Evolutionary conservation across 2,888 invertebrate species (phyloP), one percentile per base, ranked within the genome.

Genomic region (Diarsia rubi): DNA sequence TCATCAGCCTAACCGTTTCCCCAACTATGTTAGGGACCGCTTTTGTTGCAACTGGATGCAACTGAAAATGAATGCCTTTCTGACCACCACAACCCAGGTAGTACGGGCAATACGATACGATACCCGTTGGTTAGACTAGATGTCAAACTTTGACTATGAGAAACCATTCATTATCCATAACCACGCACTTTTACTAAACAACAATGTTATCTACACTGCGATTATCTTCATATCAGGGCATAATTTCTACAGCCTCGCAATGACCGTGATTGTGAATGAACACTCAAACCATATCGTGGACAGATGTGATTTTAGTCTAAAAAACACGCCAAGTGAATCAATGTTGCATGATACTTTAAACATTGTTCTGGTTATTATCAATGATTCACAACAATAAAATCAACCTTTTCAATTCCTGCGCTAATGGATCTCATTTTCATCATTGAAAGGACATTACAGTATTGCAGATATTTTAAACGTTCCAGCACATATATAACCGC

Each of bases 191-290:
- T 16, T 21, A 69, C 59, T 57, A 42, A 42, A 57, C 37, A 19
- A 19, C 19, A 19, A 37, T 11, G 31, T 47, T 37, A 69, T 69
- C 69, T 44, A 44, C 27, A 31, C 44, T 31, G 27, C 19, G 69
- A 45, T 47, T 31, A 37, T 37, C 21, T 21, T 21, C 3, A n/a
- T 49, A 49, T 16, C 70, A 42, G 21, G 21, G 21, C 37, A 42
- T 69, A 27, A 69, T 70, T 70, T 69, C 21, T 42, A 27, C 21
- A 69, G 49, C 49, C 37, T 69, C 16, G 42, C n/a, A 42, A n/a
- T 69, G 49, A 70, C 47, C 49, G 16, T 27, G 21, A 42, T 42
- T 42, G n/a, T 16, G 47, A 47, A 47, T 37, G 16, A 69, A 37
- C 69, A 49, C 24, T 70, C 24, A 37, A 24, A 47, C 14, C 37